Evolutionary conservation across 2,797 vertebrate genomes (phyloP), one percentile per base, ranked within the genome.

Genomic region (Pelochelys cantorii): DNA sequence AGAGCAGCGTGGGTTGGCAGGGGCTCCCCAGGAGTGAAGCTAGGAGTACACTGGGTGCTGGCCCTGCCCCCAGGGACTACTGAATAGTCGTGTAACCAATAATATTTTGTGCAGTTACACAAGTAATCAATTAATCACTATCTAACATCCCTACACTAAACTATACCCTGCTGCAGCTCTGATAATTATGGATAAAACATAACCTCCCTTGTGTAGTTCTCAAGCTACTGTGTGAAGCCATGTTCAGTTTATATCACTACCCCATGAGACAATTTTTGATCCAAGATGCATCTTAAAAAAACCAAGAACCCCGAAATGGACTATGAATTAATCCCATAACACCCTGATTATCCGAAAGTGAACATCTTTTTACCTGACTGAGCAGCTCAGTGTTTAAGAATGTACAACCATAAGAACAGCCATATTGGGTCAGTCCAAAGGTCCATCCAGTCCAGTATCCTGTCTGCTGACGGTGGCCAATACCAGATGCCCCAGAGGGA

Each of bases 231-330:
- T n/a, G 48, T 53, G 37, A 79, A 91, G 83, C 85, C 57, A 85
- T 83, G n/a, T 83, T 82, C 2, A 1, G 2, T 25, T 3, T 23
- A 79, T 81, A 75, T 54, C 78, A 62, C 1, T 78, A 81, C 34
- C 86, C 90, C 57, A 23, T 0, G 0, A 4, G 1, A 5, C 17
- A 86, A 59, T 68, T 68, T 20, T 34, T 20, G 65, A 68, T 9
- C 9, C 4, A 34, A 68, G 4, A 29, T 85, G 0, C 5, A 81
- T 12, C 52, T 42, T 62, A 75, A 85, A 22, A 92, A 55, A 57
- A 83, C 84, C 83, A 54, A 4, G 11, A 82, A 25, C 22, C 56
- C 74, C 71, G 81, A 54, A 91, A 31, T 0, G 0, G 3, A 93
- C 20, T 5, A 42, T 5, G n/a, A 94, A 83, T 14, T 86, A 85